Base-by-base conservation (phyloP, 2,888 invertebrate species). In the Cantharis rufa region DNA sequence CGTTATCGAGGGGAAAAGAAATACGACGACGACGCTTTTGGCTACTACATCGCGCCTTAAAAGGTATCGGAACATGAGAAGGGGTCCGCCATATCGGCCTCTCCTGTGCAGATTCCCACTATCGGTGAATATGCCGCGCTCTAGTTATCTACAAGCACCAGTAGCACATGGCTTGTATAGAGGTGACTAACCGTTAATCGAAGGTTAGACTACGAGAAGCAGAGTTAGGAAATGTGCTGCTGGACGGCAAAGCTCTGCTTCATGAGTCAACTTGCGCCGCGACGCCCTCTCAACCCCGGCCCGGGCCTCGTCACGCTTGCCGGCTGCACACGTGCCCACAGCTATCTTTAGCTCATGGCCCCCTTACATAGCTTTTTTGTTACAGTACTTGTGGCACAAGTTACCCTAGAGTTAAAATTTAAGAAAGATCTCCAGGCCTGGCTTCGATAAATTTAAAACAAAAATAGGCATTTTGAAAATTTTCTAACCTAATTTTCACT, bases 271-370 rank as follows among this genome's bases (percentile, higher is more conserved):
- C 80, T 76, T 80, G 76, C 82, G 82, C 77, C 82, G 82, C 80
- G 82, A 82, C 82, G 83, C 82, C 80, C 78, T 66, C 77, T 77
- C 72, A 76, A 68, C 80, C 79, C 79, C 79, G 77, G 81, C 82
- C 81, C 80, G 80, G 82, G 80, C 81, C 79, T 81, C 80, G 80
- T 81, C 80, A 81, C 80, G 80, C 81, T 78, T 78, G 82, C 79
- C 80, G 79, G 78, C 80, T 82, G 83, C 83, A 83, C 88, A 88
- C 88, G 88, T 88, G 88, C 88, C 88, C 84, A 86, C 85, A 82
- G 84, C 87, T 88, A 88, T 87, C 86, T 87, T 87, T 88, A 88
- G 88, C 85, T 84, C 86, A 83, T 83, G 86, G 86, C 87, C 87
- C 64, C 87, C 87, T 87, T 82, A 84, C 85, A 83, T 85, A 81